phyloP scores from a whole-genome alignment of 2,797 vertebrate genomes.

The Hypotaenidia philippensis region DNA sequence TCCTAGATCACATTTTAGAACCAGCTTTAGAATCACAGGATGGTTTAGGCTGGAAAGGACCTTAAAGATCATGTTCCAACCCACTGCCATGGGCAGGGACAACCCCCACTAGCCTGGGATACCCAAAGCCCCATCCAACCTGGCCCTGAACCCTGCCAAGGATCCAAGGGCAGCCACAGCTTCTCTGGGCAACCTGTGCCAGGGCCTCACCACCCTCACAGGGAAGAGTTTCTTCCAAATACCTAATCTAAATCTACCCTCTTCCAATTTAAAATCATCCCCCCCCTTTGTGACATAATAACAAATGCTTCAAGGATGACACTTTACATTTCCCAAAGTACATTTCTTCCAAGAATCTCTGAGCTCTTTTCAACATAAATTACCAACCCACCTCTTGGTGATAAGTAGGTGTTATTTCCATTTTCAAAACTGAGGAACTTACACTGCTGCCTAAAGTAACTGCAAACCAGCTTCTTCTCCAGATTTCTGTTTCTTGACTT shows the following conservation, averaged over 20 bases:
- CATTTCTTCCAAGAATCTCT: slow-evolving; percentile 8
- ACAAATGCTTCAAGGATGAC: not conserved
- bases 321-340: not conserved
- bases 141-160: no score
- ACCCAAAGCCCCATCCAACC: no score
- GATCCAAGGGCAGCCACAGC: no score
- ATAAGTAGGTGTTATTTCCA: not conserved
- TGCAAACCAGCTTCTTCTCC: not conserved
- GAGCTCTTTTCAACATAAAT: not conserved
- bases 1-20: not conserved
- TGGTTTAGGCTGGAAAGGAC: no score
- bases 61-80: no score
- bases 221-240: no score
- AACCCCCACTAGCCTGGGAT: no score
- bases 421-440: not conserved
- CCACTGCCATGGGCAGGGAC: no score
- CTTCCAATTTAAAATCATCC: no score
- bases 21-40: not conserved
- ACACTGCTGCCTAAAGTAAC: slow-evolving; percentile 9
- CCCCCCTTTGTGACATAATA: not conserved
- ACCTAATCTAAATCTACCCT: no score
- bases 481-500: not conserved
- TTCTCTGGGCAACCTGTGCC: no score
- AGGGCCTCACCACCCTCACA: no score
- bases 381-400: not conserved